Conservation (phyloP, 2,797 vertebrate genomes). For the Phoeniculus purpureus region DNA sequence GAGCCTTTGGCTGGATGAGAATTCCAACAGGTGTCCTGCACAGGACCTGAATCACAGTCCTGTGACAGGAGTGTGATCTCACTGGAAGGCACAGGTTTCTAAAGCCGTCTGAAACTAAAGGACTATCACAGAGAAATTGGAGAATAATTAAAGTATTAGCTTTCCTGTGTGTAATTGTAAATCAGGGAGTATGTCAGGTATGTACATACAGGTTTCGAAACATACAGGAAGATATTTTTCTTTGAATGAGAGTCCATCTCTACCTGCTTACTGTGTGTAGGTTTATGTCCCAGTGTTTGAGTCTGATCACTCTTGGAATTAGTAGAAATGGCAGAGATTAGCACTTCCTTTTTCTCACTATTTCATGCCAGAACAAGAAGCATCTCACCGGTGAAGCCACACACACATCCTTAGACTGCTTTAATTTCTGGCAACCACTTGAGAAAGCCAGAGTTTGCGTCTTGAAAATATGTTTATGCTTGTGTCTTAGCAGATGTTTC, state of each 20-base stretch:
- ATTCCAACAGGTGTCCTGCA: not conserved
- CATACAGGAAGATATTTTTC: not conserved
- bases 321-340: not conserved
- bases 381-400: not conserved
- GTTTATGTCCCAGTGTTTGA: not conserved
- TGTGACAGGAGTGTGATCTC: not conserved
- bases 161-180: not conserved
- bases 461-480: not conserved
- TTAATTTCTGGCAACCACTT: not conserved
- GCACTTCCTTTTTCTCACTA: not conserved
- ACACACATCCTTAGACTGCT: fast-evolving
- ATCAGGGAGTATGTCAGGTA: not conserved
- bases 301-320: not conserved
- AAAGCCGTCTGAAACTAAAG: not conserved
- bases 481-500: not conserved
- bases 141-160: not conserved
- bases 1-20: not conserved
- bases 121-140: not conserved
- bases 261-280: not conserved
- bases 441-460: not conserved
- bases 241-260: not conserved
- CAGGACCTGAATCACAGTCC: not conserved
- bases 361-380: not conserved
- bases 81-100: not conserved
- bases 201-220: not conserved